phyloP scores from a whole-genome alignment of 2,113 vertebrate genomes.

The Eulemur macaco region DNA sequence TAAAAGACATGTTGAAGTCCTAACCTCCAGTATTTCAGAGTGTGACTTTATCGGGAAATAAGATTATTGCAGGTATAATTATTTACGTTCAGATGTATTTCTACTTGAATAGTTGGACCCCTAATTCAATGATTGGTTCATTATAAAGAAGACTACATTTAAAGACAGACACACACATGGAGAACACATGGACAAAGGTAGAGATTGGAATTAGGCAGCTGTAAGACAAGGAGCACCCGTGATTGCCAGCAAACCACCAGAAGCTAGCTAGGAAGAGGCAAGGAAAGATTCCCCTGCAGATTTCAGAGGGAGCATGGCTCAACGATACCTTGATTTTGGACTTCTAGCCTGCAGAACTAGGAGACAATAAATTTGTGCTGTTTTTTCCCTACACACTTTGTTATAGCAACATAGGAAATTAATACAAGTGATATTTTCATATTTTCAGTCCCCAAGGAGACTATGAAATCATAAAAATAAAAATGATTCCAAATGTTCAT shows the following conservation, averaged over 20 bases:
- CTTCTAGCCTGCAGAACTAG: not conserved
- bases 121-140: not conserved
- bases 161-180: not conserved
- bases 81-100: not conserved
- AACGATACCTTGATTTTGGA: not conserved
- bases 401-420: not conserved
- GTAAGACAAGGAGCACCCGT: not conserved
- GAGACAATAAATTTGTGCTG: not conserved
- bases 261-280: not conserved
- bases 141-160: not conserved
- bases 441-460: not conserved
- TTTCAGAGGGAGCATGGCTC: not conserved
- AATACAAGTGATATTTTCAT: not conserved
- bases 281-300: fast-evolving
- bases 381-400: not conserved
- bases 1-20: not conserved
- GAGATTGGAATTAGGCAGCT: not conserved
- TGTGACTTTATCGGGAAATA: not conserved
- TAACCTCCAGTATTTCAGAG: not conserved
- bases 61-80: not conserved
- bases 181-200: not conserved
- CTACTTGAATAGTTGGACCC: fast-evolving
- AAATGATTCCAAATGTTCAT: not conserved
- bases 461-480: not conserved
- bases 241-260: not conserved